These are phyloP conservation scores for Caiman crocodilus DNA, from an alignment of 2,797 vertebrate genomes.

Conservation along the genomic window DNA sequence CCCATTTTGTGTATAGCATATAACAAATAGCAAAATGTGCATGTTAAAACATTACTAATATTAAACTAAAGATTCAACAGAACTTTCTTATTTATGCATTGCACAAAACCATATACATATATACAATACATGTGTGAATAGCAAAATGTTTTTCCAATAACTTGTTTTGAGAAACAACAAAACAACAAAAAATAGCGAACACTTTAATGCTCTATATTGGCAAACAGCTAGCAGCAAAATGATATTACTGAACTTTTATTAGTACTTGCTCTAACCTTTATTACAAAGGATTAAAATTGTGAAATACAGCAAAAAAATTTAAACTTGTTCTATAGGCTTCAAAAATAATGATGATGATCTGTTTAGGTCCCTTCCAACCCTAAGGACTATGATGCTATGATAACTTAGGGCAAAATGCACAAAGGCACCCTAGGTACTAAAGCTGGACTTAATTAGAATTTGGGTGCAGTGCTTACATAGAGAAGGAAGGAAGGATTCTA, in stretches of 20 bases:
- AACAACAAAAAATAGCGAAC: not conserved
- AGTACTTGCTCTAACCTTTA: not conserved
- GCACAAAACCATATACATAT: not conserved
- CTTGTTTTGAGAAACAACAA: not conserved
- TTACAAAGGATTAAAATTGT: not conserved
- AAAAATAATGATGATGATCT: not conserved
- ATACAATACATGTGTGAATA: not conserved
- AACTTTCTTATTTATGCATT: not conserved
- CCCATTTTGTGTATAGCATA: no score
- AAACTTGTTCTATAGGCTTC: not conserved
- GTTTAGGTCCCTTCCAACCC: not conserved
- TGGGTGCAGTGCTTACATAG: no score
- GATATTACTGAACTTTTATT: not conserved
- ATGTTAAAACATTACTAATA: not conserved
- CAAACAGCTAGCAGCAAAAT: not conserved
- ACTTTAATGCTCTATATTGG: not conserved
- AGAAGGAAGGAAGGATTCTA: no score
- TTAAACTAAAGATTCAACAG: not conserved
- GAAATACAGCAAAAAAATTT: not conserved
- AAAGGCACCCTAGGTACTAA: no score
- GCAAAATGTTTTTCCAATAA: not conserved
- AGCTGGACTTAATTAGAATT: no score
- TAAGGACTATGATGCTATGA: no score
- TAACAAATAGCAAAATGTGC: not conserved
- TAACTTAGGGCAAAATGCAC: no score